A percentile compares a stretch with the other conserved stretches of the same genome.
phyloP scores from a whole-genome alignment of 1,140 invertebrate species.

The Stratiolaelaps scimitus region DNA sequence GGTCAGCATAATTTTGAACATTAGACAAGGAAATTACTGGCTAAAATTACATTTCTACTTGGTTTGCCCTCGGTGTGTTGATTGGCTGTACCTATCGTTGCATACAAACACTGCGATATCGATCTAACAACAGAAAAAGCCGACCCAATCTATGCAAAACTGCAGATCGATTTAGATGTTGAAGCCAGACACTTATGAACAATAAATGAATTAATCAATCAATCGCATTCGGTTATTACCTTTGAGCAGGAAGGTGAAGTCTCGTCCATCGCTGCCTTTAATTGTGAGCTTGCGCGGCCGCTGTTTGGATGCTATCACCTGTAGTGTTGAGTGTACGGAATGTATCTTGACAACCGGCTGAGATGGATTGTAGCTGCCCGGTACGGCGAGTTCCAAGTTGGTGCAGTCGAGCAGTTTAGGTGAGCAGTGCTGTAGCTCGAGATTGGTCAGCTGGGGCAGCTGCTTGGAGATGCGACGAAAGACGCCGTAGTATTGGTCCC shows the following conservation, averaged over 20 bases:
- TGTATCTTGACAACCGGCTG: constrained; percentile 72
- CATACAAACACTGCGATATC: no score
- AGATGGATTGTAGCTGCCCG: constrained; percentile 82
- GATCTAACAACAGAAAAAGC: no score
- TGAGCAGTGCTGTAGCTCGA: constrained; percentile 87
- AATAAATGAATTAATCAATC: no score
- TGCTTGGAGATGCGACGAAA: constrained; percentile 88
- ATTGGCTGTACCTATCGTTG: no score
- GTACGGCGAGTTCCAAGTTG: constrained; percentile 83
- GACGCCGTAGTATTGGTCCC: constrained; percentile 98
- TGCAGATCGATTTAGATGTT: no score
- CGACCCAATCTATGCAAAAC: no score
- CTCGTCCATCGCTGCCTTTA: constrained; percentile 85
- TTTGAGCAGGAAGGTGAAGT: constrained; percentile 96
- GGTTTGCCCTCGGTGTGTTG: no score
- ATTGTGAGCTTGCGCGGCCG: constrained; percentile 87
- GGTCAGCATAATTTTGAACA: no score
- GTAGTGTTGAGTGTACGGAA: constrained; percentile 60
- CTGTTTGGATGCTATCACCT: constrained; percentile 97
- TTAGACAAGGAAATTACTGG: no score
- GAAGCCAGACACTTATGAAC: no score
- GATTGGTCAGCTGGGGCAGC: constrained; percentile 55
- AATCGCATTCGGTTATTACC: constrained; percentile 41
- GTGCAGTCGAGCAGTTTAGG: constrained; percentile 74
- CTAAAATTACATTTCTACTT: no score